Conservation (phyloP, 2,113 vertebrate genomes). For the Cepphus grylle region DNA sequence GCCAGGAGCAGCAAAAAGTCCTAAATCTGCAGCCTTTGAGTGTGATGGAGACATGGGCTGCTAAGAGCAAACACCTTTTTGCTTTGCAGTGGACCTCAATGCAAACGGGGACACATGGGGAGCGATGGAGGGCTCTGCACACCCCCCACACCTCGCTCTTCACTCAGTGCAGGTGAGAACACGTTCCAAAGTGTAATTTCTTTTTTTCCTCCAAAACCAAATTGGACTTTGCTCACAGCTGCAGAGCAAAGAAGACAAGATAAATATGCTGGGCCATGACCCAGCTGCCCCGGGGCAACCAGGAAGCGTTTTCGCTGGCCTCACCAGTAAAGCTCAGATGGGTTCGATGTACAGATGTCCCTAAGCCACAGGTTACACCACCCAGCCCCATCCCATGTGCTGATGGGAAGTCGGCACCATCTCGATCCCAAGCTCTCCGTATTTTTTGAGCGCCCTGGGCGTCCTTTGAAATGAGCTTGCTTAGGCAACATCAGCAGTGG, state of each 20-base stretch:
- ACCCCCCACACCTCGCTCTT: accelerated
- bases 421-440: not conserved
- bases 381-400: not conserved
- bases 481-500: not conserved
- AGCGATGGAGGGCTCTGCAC: accelerated
- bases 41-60: not conserved
- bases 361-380: accelerated
- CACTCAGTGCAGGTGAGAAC: not conserved
- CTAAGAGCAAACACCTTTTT: not conserved
- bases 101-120: not conserved
- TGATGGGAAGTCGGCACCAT: not conserved
- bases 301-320: not conserved
- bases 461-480: not conserved
- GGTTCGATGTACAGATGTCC: not conserved
- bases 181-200: accelerated
- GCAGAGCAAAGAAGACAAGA: not conserved
- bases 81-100: not conserved
- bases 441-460: not conserved
- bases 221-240: not conserved
- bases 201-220: not conserved
- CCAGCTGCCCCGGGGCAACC: not conserved
- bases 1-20: not conserved
- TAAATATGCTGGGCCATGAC: not conserved
- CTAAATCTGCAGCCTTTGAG: not conserved
- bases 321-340: not conserved